Percentiles rank a stretch among this genome's conserved stretches.
These are phyloP conservation scores for Aplochiton taeniatus DNA, from an alignment of 2,797 vertebrate genomes.

Conservation along the genomic window DNA sequence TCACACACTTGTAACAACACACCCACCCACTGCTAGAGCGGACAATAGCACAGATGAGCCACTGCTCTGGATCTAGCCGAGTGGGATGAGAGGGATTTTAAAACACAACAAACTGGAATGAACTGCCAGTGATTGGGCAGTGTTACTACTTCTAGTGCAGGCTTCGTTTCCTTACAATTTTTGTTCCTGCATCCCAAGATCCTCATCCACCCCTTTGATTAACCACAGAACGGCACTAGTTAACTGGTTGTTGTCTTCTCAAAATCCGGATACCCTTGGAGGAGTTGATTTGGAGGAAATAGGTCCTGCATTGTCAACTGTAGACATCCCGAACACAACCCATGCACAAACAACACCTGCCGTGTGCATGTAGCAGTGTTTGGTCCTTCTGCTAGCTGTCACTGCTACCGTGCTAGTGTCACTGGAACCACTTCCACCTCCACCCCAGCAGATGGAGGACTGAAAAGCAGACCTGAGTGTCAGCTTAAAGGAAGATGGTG, in stretches of 20 bases:
- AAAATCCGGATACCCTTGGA: no score
- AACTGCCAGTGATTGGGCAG: not conserved
- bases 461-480: constrained; percentile 44
- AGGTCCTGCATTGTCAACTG: no score
- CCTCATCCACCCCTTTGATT: no score
- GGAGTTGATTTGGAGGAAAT: no score
- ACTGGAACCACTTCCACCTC: constrained; percentile 15
- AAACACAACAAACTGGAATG: not conserved
- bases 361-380: no score
- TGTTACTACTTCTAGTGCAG: no score
- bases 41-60: constrained; percentile 4
- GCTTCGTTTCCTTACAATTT: no score
- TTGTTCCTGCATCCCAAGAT: no score
- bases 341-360: constrained; percentile 17
- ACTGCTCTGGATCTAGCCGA: not conserved
- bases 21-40: not conserved
- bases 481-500: constrained; percentile 55
- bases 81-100: not conserved
- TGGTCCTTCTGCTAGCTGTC: constrained; percentile 17
- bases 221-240: no score
- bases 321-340: not conserved
- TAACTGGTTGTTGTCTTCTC: no score
- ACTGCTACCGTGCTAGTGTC: constrained; percentile 30
- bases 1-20: constrained; percentile 2
- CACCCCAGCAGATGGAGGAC: constrained; percentile 6